phyloP scores from a whole-genome alignment of 2,797 vertebrate species.

The Cheirogaleus major region DNA sequence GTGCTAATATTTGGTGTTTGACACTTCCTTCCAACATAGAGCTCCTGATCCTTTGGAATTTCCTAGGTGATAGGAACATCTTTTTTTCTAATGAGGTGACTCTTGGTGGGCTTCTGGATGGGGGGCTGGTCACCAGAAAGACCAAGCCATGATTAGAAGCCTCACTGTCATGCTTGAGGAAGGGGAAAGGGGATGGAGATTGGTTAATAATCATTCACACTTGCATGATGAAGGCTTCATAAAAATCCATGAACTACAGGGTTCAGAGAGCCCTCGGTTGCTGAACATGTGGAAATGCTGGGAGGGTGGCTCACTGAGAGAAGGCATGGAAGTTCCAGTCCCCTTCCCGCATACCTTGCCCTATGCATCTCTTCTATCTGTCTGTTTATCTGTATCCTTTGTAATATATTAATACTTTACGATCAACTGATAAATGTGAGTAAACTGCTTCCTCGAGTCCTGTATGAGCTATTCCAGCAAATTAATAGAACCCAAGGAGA shows the following conservation, averaged over 20 bases:
- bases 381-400: neutral
- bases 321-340: neutral
- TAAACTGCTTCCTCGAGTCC: neutral
- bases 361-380: neutral
- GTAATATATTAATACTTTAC: neutral
- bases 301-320: too few relatives aligned
- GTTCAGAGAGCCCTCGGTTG: neutral
- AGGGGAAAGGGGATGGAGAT: neutral
- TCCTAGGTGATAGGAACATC: neutral
- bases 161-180: neutral
- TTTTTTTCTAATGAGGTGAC: neutral
- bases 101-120: neutral
- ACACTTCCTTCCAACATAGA: neutral
- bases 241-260: neutral
- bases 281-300: neutral
- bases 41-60: neutral
- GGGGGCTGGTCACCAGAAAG: neutral
- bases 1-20: neutral
- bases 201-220: neutral
- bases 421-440: neutral
- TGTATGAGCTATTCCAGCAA: neutral
- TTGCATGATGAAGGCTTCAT: neutral
- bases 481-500: neutral
- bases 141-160: neutral
- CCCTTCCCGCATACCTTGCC: neutral